Evolutionary conservation across 2,888 invertebrate species (phyloP).

Genomic region (Zygothrica quintamaculata): DNA sequence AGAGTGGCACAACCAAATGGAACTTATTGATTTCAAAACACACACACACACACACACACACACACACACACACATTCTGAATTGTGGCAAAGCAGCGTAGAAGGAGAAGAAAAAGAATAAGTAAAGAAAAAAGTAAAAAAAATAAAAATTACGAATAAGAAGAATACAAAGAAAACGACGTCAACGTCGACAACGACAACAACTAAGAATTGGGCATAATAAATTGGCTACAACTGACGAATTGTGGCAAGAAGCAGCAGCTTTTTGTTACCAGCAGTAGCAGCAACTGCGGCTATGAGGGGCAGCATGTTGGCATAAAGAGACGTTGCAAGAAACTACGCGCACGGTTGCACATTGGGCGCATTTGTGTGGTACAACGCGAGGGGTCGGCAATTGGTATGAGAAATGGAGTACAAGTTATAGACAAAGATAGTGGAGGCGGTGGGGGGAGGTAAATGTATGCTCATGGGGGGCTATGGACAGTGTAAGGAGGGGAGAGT

Average conservation of each 20-base stretch:
- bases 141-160: conserved; percentile 13
- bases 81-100: conserved; percentile 28
- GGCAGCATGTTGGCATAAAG: too few species aligned
- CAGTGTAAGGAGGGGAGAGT: conserved; percentile 6
- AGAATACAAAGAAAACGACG: conserved; percentile 45
- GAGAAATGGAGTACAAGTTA: not conserved
- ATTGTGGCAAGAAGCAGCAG: conserved; percentile 45
- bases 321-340: conserved; percentile 45
- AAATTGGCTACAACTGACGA: conserved; percentile 75
- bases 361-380: conserved; percentile 42
- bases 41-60: too few species aligned
- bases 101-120: conserved; percentile 3
- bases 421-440: conserved; percentile 1
- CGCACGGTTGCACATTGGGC: conserved; percentile 71
- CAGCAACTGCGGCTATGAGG: not conserved
- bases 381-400: conserved; percentile 13
- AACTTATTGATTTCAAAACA: conserved; percentile 45
- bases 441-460: conserved; percentile 2
- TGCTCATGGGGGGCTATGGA: not conserved
- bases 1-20: not conserved
- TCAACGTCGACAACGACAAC: conserved; percentile 17
- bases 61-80: conserved; percentile 17
- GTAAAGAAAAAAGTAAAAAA: not conserved
- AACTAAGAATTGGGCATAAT: conserved; percentile 64
- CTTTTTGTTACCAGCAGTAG: conserved; percentile 17